Base-by-base conservation (phyloP, 2,888 invertebrate genomes). In the Ennomos quercinarius region DNA sequence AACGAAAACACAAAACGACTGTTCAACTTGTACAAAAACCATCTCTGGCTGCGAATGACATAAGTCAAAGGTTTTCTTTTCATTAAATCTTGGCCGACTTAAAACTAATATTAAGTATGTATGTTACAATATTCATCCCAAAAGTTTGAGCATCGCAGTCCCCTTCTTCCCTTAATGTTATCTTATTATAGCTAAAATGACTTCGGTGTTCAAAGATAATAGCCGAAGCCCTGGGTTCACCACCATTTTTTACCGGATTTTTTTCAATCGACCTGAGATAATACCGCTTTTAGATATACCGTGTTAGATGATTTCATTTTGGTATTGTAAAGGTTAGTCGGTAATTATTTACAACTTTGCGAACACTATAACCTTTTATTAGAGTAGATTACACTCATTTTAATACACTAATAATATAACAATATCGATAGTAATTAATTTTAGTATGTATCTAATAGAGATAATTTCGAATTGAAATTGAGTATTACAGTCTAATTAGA, bases 151-250 rank as follows among this genome's bases (percentile, higher is more conserved):
- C 41, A 62, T 45, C 83, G 6, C 65, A 77, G 80, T 8, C 35
- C 63, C 41, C 70, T 71, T 77, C 84, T 83, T 86, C 83, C 85
- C 85, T 88, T 91, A 92, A 91, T 90, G 89, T 92, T 91, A 92
- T 92, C 92, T 92, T 92, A 92, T 92, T 92, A 92, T 87, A 86
- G 89, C 89, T 92, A 92, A 92, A 92, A 92, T 92, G 91, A 92
- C 89, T 92, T 91, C 80, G 91, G 90, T 92, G 92, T 91, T 90
- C 86, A 79, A 76, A 92, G 91, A 92, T 92, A 92, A 91, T 91
- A 88, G 88, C 77, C 66, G 81, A 77, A 74, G 77, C 72, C 81
- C 77, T 77, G 86, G 85, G 87, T 81, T 84, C 84, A 77, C 84
- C 74, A 80, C 84, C 81, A 84, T 89, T 91, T 91, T 91, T 91